These are phyloP conservation scores for Patella depressa DNA, from an alignment of 2,888 invertebrate species.

Conservation along the genomic window DNA sequence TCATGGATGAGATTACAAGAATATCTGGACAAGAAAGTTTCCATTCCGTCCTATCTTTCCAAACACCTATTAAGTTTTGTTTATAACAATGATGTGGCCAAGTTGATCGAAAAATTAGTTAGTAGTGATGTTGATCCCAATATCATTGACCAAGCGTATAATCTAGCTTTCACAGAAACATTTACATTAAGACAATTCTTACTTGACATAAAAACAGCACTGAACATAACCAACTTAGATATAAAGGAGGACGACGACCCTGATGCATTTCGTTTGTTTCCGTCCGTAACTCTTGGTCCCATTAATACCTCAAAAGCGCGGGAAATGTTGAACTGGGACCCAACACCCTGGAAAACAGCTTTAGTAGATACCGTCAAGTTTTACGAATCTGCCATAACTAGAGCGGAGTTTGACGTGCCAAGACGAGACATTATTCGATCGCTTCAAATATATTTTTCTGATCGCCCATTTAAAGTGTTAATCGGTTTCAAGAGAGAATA, in stretches of 20 bases:
- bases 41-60: slow-evolving; percentile 61
- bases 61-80: slow-evolving; percentile 70
- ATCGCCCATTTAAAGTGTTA: slow-evolving; percentile 46
- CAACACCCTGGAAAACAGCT: slow-evolving; percentile 66
- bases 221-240: slow-evolving; percentile 35
- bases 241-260: slow-evolving; percentile 41
- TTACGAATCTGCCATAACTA: slow-evolving; percentile 67
- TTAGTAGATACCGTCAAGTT: slow-evolving; percentile 67
- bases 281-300: slow-evolving; percentile 70
- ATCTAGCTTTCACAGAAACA: slow-evolving; percentile 69
- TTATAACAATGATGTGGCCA: slow-evolving; percentile 71
- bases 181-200: slow-evolving; percentile 66
- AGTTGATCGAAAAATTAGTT: slow-evolving; percentile 57
- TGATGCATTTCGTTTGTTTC: slow-evolving; percentile 67
- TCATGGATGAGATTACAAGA: slow-evolving; percentile 70
- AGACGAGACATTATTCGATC: slow-evolving; percentile 61
- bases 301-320: slow-evolving; percentile 69
- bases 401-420: slow-evolving; percentile 43
- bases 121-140: slow-evolving; percentile 33
- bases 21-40: slow-evolving; percentile 57
- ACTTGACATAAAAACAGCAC: slow-evolving; percentile 47
- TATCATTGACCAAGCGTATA: slow-evolving; percentile 65
- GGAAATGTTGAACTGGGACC: slow-evolving; percentile 64
- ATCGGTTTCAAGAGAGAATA: slow-evolving; percentile 47
- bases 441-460: slow-evolving; percentile 51